These are phyloP conservation scores for Ligdia adustata DNA, from an alignment of 2,888 invertebrate species.

Conservation along the genomic window DNA sequence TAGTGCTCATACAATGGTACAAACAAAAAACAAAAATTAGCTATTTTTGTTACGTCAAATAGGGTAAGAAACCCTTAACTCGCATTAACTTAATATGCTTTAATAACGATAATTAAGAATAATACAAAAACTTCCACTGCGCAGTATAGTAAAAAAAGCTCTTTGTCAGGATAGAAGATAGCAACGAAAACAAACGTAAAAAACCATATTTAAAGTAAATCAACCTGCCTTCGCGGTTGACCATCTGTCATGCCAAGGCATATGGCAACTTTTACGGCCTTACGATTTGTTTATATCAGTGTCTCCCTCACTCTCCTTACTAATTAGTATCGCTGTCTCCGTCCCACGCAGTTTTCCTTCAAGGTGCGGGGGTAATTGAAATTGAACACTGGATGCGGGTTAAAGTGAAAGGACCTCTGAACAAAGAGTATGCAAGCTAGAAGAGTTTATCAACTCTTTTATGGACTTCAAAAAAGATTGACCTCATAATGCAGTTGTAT, in stretches of 20 bases:
- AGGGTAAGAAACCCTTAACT: too few relatives aligned
- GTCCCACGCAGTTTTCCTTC: slow-evolving; percentile 66
- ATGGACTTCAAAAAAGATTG: too few relatives aligned
- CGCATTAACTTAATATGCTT: too few relatives aligned
- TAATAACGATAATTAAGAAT: too few relatives aligned
- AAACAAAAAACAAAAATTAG: too few relatives aligned
- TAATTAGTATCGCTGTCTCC: slow-evolving; percentile 40
- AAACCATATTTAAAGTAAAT: slow-evolving; percentile 45
- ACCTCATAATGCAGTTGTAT: too few relatives aligned
- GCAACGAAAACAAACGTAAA: slow-evolving; percentile 7
- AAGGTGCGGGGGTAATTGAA: slow-evolving; percentile 75
- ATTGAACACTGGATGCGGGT: slow-evolving; percentile 79
- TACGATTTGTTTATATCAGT: slow-evolving; percentile 75
- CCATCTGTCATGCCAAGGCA: slow-evolving; percentile 76
- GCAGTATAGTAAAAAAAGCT: neutral
- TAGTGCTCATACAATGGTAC: too few relatives aligned
- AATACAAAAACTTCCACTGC: slow-evolving; percentile 10
- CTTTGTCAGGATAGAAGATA: slow-evolving; percentile 8
- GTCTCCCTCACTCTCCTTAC: slow-evolving; percentile 45
- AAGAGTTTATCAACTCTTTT: neutral
- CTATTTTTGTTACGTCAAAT: too few relatives aligned
- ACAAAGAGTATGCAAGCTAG: slow-evolving; percentile 53
- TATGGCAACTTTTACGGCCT: slow-evolving; percentile 71
- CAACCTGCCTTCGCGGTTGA: slow-evolving; percentile 66
- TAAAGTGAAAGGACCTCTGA: slow-evolving; percentile 73